These are phyloP conservation scores for Conomelus anceps DNA, from an alignment of 2,888 invertebrate species.

Conservation along the genomic window DNA sequence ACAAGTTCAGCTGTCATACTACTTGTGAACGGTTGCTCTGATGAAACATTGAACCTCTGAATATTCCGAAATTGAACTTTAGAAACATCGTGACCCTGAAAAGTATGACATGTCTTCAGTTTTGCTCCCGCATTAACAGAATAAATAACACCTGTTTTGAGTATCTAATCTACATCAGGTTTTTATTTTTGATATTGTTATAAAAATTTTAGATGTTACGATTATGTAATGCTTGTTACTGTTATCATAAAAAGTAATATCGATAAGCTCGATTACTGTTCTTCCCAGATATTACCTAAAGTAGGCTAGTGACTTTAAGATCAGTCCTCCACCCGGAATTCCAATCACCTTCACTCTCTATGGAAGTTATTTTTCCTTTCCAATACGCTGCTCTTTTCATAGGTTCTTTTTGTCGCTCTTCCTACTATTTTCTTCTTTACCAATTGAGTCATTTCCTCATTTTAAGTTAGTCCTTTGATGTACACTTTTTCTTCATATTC, in stretches of 20 bases:
- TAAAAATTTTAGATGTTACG: not conserved
- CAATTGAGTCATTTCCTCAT: no score
- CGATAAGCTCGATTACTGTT: not conserved
- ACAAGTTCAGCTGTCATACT: not conserved
- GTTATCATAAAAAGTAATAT: not conserved
- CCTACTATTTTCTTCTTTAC: no score
- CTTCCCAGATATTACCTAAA: not conserved
- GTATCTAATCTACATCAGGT: not conserved
- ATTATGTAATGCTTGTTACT: not conserved
- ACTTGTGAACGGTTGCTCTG: not conserved
- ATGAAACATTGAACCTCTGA: not conserved
- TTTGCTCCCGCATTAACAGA: not conserved
- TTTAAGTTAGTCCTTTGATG: no score
- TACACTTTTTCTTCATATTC: no score
- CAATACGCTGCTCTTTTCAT: not conserved
- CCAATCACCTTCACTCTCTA: not conserved
- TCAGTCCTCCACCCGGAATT: not conserved
- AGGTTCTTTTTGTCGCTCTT: not conserved
- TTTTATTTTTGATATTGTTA: not conserved
- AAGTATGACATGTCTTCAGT: not conserved
- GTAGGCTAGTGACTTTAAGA: not conserved
- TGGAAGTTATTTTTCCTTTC: not conserved
- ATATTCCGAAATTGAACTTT: not conserved
- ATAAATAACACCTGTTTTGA: not conserved
- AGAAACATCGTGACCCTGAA: not conserved